Evolutionary conservation across 2,113 vertebrate species (phyloP), one percentile per base, ranked within the genome.

Genomic region (Oncorhynchus mykiss): DNA sequence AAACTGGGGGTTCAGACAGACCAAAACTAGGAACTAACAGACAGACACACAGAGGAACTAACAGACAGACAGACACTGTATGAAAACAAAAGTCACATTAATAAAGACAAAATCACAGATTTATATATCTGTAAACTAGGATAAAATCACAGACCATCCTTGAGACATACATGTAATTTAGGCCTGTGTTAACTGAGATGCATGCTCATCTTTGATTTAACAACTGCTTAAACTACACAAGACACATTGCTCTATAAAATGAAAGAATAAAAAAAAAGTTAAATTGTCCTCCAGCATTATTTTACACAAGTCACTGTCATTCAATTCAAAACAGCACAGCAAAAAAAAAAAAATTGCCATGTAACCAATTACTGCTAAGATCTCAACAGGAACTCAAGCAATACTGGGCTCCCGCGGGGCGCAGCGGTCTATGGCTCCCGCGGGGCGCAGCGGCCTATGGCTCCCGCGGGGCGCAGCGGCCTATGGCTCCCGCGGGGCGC

Each of bases 361-460:
- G 74, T 34, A 45, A 45, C 68, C 78, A 79, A 84, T 89, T 90
- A 90, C 77, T 82, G 81, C 78, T 82, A 87, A 88, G 51, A 68
- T 86, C 86, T 90, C 91, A 88, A 80, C 86, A 82, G 68, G 25
- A 79, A 62, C 12, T 73, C 70, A 62, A 20, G 87, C 77, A 74
- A 92, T 31, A 31, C 31, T 31, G 31, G 31, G 5, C 31, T 34
- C 29, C 29, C 29, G 29, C 0, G 27, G 27, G 27, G 31, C 1
- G 31, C 31, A 31, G 29, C 29, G 29, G 29, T 31, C 31, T 31
- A 5, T 5, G 5, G 31, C 31, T 31, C 29, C 29, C 29, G 29
- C 3, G 29, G 29, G 29, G 29, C 0, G 4, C 29, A 4, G 29
- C 29, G 29, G 29, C 4, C 29, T 29, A 4, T 2, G 5, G 31